These are phyloP conservation scores for Ramphastos sulfuratus DNA, from an alignment of 2,113 vertebrate genomes.

Conservation along the genomic window DNA sequence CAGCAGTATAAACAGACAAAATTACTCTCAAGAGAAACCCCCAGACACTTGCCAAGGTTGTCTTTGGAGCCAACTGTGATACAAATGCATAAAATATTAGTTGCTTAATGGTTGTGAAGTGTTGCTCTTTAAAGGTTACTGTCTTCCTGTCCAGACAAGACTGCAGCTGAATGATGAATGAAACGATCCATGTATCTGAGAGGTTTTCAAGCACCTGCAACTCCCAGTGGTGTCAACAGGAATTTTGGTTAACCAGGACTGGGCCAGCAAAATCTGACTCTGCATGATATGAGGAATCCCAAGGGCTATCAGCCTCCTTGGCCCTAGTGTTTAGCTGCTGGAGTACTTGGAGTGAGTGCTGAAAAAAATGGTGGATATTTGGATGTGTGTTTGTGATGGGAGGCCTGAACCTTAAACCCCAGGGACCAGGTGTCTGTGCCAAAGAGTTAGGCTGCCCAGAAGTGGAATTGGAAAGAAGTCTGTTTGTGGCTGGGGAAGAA, in stretches of 20 bases:
- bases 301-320: background rate
- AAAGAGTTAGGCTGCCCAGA: background rate
- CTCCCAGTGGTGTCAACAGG: conserved; percentile 12
- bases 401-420: background rate
- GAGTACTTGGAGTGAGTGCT: background rate
- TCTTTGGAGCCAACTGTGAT: conserved; percentile 55
- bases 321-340: background rate
- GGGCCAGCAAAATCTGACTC: conserved; percentile 14
- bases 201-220: conserved; percentile 46
- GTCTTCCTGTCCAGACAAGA: conserved; percentile 58
- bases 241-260: background rate
- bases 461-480: background rate
- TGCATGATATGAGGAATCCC: background rate
- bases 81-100: conserved; percentile 63
- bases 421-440: background rate
- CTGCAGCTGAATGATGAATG: conserved; percentile 40
- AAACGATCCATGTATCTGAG: background rate
- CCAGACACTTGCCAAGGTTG: conserved; percentile 57
- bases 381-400: background rate
- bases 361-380: background rate
- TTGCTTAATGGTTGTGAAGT: conserved; percentile 54
- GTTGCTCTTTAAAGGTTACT: conserved; percentile 64
- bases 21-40: conserved; percentile 60
- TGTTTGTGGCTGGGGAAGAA: background rate
- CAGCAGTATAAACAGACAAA: conserved; percentile 48